Conservation (phyloP, 2,113 vertebrate species). For the Toxostoma redivivum region DNA sequence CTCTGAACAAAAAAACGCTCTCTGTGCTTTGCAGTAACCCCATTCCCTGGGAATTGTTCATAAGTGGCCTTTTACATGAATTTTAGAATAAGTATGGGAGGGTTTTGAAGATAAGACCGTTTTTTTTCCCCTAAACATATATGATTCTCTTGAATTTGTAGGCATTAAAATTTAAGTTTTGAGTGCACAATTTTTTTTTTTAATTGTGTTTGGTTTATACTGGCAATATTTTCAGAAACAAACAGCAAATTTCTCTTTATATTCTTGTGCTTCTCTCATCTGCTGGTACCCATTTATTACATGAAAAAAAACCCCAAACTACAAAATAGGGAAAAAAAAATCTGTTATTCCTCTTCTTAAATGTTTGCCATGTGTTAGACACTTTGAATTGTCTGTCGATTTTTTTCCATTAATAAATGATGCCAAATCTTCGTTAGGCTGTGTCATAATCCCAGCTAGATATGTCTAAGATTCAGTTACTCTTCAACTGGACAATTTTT, state of each 20-base stretch:
- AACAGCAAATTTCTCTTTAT: not conserved
- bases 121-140: not conserved
- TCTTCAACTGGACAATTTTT: not conserved
- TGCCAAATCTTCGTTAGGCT: not conserved
- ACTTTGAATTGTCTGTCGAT: not conserved
- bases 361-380: not conserved
- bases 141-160: not conserved
- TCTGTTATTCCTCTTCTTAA: not conserved
- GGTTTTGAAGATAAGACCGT: not conserved
- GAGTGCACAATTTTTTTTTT: not conserved
- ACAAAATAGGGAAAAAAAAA: not conserved
- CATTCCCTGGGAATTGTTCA: not conserved
- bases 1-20: not conserved
- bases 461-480: not conserved
- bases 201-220: accelerated
- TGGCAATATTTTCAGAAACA: not conserved
- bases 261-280: not conserved
- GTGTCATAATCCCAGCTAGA: not conserved
- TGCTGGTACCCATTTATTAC: not conserved
- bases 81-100: not conserved
- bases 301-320: not conserved
- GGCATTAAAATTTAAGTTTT: not conserved
- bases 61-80: not conserved
- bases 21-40: not conserved
- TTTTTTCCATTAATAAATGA: not conserved